Evolutionary conservation across 2,797 vertebrate species (phyloP).

Genomic region (Microhierax caerulescens): DNA sequence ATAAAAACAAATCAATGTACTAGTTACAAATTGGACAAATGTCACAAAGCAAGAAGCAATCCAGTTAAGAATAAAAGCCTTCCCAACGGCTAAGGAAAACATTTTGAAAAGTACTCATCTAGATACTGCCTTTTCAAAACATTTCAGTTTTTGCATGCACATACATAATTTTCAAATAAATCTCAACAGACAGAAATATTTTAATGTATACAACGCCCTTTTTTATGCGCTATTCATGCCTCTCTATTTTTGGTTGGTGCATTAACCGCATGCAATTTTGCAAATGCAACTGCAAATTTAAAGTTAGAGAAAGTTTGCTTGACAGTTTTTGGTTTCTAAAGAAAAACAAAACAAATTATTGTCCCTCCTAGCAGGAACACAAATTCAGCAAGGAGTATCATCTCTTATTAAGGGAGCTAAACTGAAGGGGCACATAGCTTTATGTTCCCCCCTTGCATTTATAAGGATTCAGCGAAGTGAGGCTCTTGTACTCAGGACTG

Average conservation of each 20-base stretch:
- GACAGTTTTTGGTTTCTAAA: background rate
- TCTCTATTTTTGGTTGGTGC: background rate
- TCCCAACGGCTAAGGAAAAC: background rate
- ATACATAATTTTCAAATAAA: background rate
- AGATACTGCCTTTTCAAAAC: background rate
- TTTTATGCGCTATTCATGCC: background rate
- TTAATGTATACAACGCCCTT: background rate
- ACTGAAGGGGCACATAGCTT: background rate
- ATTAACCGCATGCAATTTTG: background rate
- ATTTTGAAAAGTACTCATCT: background rate
- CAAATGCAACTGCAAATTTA: background rate
- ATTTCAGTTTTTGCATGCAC: background rate
- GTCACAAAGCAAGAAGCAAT: background rate
- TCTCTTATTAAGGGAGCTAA: constrained; percentile 2
- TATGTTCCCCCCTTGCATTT: constrained; percentile 15
- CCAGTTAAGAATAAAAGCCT: background rate
- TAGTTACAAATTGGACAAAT: background rate
- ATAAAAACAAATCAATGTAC: background rate
- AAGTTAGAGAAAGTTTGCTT: background rate
- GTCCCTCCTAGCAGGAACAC: background rate
- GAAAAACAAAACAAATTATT: constrained; percentile 6
- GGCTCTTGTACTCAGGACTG: constrained; percentile 30
- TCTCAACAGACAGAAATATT: background rate
- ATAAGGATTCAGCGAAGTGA: constrained; percentile 55
- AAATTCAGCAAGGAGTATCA: constrained; percentile 3